Evolutionary conservation across 53 echinoderm and acorn worm species (phyloP).

Genomic region (Zoroaster sp.): DNA sequence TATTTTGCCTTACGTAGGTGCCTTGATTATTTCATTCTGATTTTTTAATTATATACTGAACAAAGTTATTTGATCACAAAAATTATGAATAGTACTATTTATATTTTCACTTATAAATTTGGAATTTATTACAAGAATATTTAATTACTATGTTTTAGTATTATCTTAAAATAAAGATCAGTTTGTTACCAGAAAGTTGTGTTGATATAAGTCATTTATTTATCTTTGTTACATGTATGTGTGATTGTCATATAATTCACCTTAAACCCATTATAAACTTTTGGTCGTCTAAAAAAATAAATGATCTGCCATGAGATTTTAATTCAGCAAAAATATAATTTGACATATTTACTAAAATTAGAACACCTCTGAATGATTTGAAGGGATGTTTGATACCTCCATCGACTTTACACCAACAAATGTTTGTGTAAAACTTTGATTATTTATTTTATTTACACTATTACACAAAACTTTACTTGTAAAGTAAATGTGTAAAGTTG

Average conservation of each 20-base stretch:
- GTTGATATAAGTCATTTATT: neutral
- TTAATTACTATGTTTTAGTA: neutral
- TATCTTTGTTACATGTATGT: neutral
- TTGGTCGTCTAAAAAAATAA: too few species aligned
- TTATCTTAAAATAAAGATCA: neutral
- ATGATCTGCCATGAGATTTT: too few species aligned
- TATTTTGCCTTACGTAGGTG: neutral
- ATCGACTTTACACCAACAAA: too few species aligned
- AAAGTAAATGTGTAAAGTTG: too few species aligned
- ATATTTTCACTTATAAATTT: neutral
- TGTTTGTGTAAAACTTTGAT: too few species aligned
- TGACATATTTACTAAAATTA: too few species aligned
- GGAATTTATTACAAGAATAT: neutral
- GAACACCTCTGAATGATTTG: too few species aligned
- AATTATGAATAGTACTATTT: conserved; percentile 27
- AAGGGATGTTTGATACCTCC: too few species aligned
- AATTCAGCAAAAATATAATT: neutral
- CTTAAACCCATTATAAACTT: neutral
- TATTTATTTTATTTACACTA: too few species aligned
- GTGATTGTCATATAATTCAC: neutral
- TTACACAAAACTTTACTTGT: too few species aligned
- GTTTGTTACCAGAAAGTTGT: neutral
- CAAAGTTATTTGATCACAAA: neutral
- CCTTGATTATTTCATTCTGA: neutral
- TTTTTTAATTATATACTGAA: too few species aligned